Percentiles rank a stretch among this genome's conserved stretches.
Conservation (phyloP, 2,888 invertebrate species). For the Ypsolopha sequella region DNA sequence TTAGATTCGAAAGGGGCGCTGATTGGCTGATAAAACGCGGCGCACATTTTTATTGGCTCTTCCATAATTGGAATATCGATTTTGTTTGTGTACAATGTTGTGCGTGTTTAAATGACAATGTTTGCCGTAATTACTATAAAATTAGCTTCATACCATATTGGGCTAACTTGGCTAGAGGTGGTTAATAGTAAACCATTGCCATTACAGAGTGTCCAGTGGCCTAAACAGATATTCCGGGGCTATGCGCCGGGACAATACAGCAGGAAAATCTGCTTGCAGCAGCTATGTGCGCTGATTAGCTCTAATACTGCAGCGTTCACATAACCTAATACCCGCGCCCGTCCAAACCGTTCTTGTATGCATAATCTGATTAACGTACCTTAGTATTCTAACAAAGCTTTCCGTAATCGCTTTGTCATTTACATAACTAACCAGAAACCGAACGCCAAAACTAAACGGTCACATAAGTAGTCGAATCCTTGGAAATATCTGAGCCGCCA, state of each 20-base stretch:
- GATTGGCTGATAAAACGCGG: conserved; percentile 7
- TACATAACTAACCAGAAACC: conserved; percentile 29
- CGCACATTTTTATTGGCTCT: conserved; percentile 8
- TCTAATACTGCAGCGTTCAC: conserved; percentile 58
- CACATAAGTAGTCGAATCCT: conserved; percentile 21
- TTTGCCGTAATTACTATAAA: conserved; percentile 23
- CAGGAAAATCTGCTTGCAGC: conserved; percentile 54
- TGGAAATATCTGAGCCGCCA: conserved; percentile 16
- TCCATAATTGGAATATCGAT: conserved; percentile 10
- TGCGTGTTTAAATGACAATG: conserved; percentile 2
- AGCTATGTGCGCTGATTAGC: conserved; percentile 66
- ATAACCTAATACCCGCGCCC: conserved; percentile 49
- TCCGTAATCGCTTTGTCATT: conserved; percentile 42
- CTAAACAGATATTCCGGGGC: conserved; percentile 69
- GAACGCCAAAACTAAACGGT: conserved; percentile 9
- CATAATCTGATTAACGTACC: conserved; percentile 65
- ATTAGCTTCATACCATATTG: background rate
- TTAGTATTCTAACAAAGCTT: conserved; percentile 56
- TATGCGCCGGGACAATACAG: conserved; percentile 62
- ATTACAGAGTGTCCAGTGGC: conserved; percentile 63
- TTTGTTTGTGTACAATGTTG: conserved; percentile 4
- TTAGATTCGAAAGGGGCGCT: conserved; percentile 5
- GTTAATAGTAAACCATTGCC: conserved; percentile 50
- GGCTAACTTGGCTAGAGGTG: conserved; percentile 19
- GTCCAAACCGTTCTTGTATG: conserved; percentile 63